Percentiles rank a stretch among this genome's conserved stretches.
phyloP scores from a whole-genome alignment of 2,888 invertebrate genomes.

The Ptilodon capucinus region DNA sequence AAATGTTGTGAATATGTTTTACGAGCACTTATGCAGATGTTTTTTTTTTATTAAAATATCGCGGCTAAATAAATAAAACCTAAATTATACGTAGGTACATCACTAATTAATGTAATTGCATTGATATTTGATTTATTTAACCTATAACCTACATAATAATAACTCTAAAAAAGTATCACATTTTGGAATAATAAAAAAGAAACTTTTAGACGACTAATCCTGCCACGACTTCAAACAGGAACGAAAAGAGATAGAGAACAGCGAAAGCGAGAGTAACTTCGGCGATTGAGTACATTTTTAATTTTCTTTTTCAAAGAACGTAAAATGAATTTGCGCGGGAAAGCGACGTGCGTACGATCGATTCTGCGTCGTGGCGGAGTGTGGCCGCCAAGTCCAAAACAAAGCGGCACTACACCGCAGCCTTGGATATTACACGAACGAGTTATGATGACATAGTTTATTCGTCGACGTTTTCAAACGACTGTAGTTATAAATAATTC shows the following conservation, averaged over 20 bases:
- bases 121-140: conserved; percentile 64
- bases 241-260: conserved; percentile 73
- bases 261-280: conserved; percentile 75
- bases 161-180: conserved; percentile 64
- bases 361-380: conserved; percentile 54
- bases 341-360: conserved; percentile 56
- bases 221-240: conserved; percentile 74
- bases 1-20: conserved; percentile 4
- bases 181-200: conserved; percentile 44
- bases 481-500: conserved; percentile 24
- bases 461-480: conserved; percentile 11
- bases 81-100: conserved; percentile 8
- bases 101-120: conserved; percentile 55
- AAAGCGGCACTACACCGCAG: conserved; percentile 48
- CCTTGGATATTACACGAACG: conserved; percentile 56
- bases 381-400: conserved; percentile 55
- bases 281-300: conserved; percentile 75
- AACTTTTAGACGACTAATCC: conserved; percentile 62
- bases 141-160: conserved; percentile 48
- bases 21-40: conserved; percentile 10
- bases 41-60: conserved; percentile 9
- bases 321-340: conserved; percentile 32
- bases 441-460: conserved; percentile 27
- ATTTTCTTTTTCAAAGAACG: conserved; percentile 41
- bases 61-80: conserved; percentile 25